These are phyloP conservation scores for Apodemia zela DNA, from an alignment of 2,888 invertebrate species.

Conservation along the genomic window DNA sequence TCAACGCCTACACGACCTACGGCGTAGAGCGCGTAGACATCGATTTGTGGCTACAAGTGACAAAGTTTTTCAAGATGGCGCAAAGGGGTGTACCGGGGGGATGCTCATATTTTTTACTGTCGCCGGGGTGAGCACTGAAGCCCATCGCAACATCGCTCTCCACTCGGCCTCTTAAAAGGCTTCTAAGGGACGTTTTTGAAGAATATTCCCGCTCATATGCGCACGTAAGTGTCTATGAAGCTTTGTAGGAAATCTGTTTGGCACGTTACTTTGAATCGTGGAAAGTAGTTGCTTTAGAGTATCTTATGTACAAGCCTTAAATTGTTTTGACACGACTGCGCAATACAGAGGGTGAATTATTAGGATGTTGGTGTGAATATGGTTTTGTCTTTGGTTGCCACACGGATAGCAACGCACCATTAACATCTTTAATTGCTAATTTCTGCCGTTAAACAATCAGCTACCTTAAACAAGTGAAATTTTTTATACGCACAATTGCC, in stretches of 20 bases:
- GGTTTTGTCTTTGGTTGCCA: no score
- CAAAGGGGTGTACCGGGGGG: slow-evolving; percentile 51
- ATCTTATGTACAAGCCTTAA: slow-evolving; percentile 17
- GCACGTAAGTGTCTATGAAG: slow-evolving; percentile 56
- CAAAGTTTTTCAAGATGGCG: slow-evolving; percentile 79
- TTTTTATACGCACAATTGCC: no score
- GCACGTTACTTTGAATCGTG: slow-evolving; percentile 27
- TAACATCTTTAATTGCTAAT: no score
- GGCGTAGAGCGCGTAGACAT: slow-evolving; percentile 62
- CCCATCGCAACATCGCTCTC: slow-evolving; percentile 78
- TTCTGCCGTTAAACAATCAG: no score
- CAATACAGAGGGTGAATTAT: not conserved
- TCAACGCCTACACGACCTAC: slow-evolving; percentile 44
- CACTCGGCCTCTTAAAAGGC: slow-evolving; percentile 77
- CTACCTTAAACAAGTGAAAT: no score
- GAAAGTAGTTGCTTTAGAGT: slow-evolving; percentile 22
- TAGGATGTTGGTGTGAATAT: not conserved
- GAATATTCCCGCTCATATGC: slow-evolving; percentile 52
- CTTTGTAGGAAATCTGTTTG: slow-evolving; percentile 38
- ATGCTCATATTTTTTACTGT: slow-evolving; percentile 80
- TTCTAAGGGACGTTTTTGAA: slow-evolving; percentile 58
- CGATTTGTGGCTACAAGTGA: slow-evolving; percentile 77
- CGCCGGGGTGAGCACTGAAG: slow-evolving; percentile 76
- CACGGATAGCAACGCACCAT: no score
- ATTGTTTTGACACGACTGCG: not conserved